Evolutionary conservation across 2,797 vertebrate genomes (phyloP).

Genomic region (Helostoma temminkii): DNA sequence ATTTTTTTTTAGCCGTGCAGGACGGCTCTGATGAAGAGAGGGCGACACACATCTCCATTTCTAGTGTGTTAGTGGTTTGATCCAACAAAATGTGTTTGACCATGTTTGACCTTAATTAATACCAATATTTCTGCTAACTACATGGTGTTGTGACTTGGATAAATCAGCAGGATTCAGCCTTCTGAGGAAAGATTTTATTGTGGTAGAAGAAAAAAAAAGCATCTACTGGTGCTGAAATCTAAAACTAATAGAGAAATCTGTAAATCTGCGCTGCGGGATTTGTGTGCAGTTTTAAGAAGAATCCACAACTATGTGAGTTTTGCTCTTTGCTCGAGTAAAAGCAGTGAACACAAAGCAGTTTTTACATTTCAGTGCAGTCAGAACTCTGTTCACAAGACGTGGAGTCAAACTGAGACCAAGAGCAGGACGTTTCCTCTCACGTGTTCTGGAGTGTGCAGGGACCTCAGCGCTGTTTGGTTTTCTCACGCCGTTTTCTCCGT

Average conservation of each 20-base stretch:
- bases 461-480: no score
- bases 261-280: constrained; percentile 26
- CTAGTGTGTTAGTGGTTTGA: no score
- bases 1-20: no score
- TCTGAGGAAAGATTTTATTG: constrained; percentile 44
- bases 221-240: constrained; percentile 1
- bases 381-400: constrained; percentile 1
- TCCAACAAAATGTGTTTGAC: no score
- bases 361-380: constrained; percentile 29
- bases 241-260: constrained; percentile 61
- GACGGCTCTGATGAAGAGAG: no score
- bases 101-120: no score
- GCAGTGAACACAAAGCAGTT: neutral
- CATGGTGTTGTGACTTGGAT: no score
- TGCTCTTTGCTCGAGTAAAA: constrained; percentile 6
- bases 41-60: no score
- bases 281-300: constrained; percentile 6
- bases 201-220: constrained; percentile 10
- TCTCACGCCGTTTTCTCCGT: constrained; percentile 52
- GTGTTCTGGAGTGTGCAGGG: no score
- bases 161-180: neutral
- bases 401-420: no score
- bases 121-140: no score
- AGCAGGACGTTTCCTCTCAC: no score
- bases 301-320: neutral